A percentile compares a stretch with the other conserved stretches of the same genome.
Conservation (phyloP, 2,888 invertebrate genomes). For the Andrena bucephala region DNA sequence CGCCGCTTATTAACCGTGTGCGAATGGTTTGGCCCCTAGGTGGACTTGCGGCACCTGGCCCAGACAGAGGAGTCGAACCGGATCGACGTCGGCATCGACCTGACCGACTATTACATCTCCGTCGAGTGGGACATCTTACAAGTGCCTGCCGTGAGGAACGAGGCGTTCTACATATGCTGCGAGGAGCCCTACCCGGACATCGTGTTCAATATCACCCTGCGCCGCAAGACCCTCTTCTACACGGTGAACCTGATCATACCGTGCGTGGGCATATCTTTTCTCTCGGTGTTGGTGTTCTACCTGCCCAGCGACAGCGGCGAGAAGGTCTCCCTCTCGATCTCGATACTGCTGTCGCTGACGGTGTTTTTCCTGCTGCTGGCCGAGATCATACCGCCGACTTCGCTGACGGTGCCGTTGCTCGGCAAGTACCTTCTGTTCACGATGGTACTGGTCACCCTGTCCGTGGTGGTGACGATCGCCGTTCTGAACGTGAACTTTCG, state of each 20-base stretch:
- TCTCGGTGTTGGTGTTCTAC: constrained; percentile 98
- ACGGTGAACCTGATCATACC: constrained; percentile 99
- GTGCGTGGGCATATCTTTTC: constrained; percentile 98
- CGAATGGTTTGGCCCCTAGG: constrained; percentile 86
- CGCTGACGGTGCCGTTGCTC: constrained; percentile 95
- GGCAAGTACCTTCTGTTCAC: constrained; percentile 97
- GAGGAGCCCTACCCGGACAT: constrained; percentile 99
- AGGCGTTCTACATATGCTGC: constrained; percentile 98
- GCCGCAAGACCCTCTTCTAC: constrained; percentile 98
- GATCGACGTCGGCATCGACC: constrained; percentile 95
- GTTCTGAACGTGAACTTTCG: constrained; percentile 97
- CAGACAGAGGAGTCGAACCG: constrained; percentile 95
- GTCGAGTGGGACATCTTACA: constrained; percentile 99
- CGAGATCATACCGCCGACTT: constrained; percentile 97
- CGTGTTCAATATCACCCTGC: constrained; percentile 97
- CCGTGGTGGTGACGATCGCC: constrained; percentile 96
- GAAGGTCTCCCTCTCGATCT: constrained; percentile 98
- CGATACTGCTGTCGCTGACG: constrained; percentile 95
- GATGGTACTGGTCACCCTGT: constrained; percentile 96
- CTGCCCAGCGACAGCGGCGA: constrained; percentile 99
- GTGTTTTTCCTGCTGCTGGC: constrained; percentile 97
- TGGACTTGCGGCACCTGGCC: constrained; percentile 94
- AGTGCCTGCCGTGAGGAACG: constrained; percentile 95
- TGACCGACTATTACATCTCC: constrained; percentile 97
- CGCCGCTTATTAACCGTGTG: neutral